Base-by-base conservation (phyloP, 2,888 invertebrate species). In the Heterodera filipjevi region DNA sequence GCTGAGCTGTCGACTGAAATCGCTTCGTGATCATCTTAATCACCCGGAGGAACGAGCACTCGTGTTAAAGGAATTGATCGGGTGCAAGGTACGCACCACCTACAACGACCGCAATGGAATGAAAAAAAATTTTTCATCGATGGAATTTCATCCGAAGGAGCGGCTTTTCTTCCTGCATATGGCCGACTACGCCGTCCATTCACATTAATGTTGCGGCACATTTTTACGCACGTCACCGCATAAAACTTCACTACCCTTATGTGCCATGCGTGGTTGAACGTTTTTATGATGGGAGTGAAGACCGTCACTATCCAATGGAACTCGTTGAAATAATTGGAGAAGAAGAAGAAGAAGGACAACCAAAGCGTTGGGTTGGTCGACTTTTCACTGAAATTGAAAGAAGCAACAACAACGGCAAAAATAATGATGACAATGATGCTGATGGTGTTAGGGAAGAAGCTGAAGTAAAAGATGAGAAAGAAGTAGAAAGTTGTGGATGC, bases 11-110 rank as follows among this genome's bases (percentile, higher is more conserved):
- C 30, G 16, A 22, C 14, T 12, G 14, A 71, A 19, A 6, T 71
- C 72, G 22, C 39, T 71, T 3, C 72, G 72, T 14, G 32, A 71
- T 39, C 39, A 16, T 12, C 35, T 71, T 3, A 71, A 71, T 35
- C 72, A 71, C 19, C 72, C 72, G 27, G 46, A 46, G 6, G 53
- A 39, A 6, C 30, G 72, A 33, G 35, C 3, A 5, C 27, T 30
- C 27, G 32, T 35, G 10, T 32, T 71, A 19, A 71, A 19, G 14
- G 1, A 16, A 1, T 14, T 71, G 32, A 71, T 33, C 27, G 72
- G 72, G 1, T 30, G 53, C 14, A 71, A 71, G 16, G 46, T 71
- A 6, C 30, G 32, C 1, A 71, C 72, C 5, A 71, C 72, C 1
- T 71, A 71, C 32, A 30, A 49, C 3, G 39, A 71, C 35, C 32